Evolutionary conservation across 2,113 vertebrate species (phyloP).

Genomic region (Lampris megalopsis): DNA sequence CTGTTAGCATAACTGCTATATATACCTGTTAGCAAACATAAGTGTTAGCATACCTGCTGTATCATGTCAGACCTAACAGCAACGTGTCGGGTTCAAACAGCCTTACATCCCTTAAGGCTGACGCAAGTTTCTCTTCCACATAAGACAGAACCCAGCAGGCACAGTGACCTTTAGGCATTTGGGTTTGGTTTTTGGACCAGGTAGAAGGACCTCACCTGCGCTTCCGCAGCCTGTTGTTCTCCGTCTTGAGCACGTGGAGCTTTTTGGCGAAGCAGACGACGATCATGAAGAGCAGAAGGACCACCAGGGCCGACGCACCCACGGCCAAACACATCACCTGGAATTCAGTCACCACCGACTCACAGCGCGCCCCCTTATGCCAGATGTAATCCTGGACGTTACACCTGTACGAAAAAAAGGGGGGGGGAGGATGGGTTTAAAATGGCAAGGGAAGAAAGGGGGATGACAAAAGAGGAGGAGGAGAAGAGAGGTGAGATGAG

Average conservation of each 20-base stretch:
- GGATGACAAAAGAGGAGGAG: background rate
- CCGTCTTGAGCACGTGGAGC: conserved; percentile 96
- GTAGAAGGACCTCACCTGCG: conserved; percentile 87
- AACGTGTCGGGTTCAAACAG: too few species aligned
- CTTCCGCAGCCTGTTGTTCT: conserved; percentile 95
- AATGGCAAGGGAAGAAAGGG: too few species aligned
- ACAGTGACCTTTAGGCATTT: too few species aligned
- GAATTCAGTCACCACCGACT: conserved; percentile 97
- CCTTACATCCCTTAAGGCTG: too few species aligned
- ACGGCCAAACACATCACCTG: conserved; percentile 97
- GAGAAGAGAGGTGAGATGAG: background rate
- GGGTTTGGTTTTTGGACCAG: too few species aligned
- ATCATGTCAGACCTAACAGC: too few species aligned
- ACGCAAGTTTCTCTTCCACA: too few species aligned
- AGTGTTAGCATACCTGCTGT: too few species aligned
- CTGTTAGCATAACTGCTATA: too few species aligned
- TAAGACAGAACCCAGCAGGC: too few species aligned
- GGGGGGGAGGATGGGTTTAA: background rate
- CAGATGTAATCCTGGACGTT: conserved; percentile 98
- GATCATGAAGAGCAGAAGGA: conserved; percentile 98
- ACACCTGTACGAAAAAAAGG: conserved; percentile 76
- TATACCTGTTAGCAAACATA: too few species aligned
- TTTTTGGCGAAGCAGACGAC: conserved; percentile 98
- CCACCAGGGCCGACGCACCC: conserved; percentile 90
- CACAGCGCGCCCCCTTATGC: conserved; percentile 96